Evolutionary conservation across 92 coral and sea anemone genomes (phyloP).

Genomic region (Hydrozoanthus gracilis): DNA sequence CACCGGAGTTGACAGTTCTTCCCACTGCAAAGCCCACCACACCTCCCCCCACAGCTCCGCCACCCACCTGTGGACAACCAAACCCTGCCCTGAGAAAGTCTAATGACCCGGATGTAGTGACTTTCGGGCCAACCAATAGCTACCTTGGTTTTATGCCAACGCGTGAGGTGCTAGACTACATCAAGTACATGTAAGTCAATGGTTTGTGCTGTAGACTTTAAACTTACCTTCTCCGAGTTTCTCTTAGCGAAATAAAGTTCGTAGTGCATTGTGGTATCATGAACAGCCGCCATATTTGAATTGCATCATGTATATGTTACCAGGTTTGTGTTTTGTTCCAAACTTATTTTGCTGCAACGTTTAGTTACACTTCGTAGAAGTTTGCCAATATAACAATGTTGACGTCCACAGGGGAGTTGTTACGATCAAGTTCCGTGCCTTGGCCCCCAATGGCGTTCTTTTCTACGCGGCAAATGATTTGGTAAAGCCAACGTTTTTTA

Average conservation of each 20-base stretch:
- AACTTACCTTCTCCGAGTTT: neutral
- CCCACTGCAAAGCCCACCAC: conserved; percentile 89
- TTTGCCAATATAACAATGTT: neutral
- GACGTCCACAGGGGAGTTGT: conserved; percentile 64
- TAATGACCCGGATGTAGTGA: conserved; percentile 55
- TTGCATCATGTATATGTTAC: too few species aligned
- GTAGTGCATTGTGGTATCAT: too few species aligned
- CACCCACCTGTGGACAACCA: conserved; percentile 78
- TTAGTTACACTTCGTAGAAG: neutral
- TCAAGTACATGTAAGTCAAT: conserved; percentile 68
- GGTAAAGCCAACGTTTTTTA: conserved; percentile 64
- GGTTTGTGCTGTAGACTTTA: neutral
- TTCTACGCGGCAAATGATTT: conserved; percentile 77
- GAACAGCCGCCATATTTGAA: too few species aligned
- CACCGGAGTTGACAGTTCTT: conserved; percentile 64
- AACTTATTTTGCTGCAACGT: neutral
- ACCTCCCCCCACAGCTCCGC: conserved; percentile 90
- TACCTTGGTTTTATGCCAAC: conserved; percentile 71
- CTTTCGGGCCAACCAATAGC: conserved; percentile 60
- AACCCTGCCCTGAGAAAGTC: conserved; percentile 62
- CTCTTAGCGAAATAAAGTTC: too few species aligned
- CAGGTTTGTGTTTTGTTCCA: neutral
- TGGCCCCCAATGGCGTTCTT: conserved; percentile 89
- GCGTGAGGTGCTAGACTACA: conserved; percentile 59
- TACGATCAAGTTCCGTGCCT: conserved; percentile 79